Evolutionary conservation across 2,888 invertebrate genomes (phyloP).

Genomic region (Agapostemon virescens): DNA sequence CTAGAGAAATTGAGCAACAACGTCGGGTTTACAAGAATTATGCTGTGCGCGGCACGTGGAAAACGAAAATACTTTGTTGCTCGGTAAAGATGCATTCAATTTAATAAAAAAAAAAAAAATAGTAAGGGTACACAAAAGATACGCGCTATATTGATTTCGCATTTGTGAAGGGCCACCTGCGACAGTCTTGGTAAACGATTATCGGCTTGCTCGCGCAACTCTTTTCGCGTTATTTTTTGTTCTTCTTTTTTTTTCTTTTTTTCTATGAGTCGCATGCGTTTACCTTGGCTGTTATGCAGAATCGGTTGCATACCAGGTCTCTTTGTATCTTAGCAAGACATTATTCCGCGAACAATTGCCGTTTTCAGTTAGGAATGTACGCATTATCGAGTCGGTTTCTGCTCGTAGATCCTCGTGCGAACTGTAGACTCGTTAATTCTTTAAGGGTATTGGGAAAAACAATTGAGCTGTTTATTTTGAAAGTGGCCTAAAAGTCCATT

Average conservation of each 20-base stretch:
- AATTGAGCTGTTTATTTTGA: not conserved
- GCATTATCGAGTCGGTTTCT: constrained; percentile 35
- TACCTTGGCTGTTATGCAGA: constrained; percentile 51
- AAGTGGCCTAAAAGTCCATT: too few relatives aligned
- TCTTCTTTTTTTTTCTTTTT: not conserved
- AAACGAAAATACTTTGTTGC: not conserved
- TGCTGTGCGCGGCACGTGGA: not conserved
- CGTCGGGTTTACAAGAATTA: constrained; percentile 23
- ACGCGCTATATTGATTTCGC: constrained; percentile 25
- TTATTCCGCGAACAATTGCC: constrained; percentile 61
- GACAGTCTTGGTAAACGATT: constrained; percentile 32
- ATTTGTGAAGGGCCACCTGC: constrained; percentile 24
- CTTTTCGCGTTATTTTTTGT: constrained; percentile 44
- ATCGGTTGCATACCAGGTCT: constrained; percentile 47
- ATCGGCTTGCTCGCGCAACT: constrained; percentile 44
- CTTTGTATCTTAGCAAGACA: constrained; percentile 58
- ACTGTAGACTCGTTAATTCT: constrained; percentile 35
- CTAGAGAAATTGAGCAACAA: constrained; percentile 32
- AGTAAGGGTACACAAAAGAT: not conserved
- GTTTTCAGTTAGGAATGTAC: constrained; percentile 37
- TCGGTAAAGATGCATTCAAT: constrained; percentile 8
- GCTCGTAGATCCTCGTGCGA: not conserved
- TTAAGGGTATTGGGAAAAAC: not conserved
- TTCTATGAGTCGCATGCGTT: constrained; percentile 42
- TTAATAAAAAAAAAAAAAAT: not conserved